A percentile compares a stretch with the other conserved stretches of the same genome.
phyloP scores from a whole-genome alignment of 1,140 invertebrate species.

The Lepidostoma basale region DNA sequence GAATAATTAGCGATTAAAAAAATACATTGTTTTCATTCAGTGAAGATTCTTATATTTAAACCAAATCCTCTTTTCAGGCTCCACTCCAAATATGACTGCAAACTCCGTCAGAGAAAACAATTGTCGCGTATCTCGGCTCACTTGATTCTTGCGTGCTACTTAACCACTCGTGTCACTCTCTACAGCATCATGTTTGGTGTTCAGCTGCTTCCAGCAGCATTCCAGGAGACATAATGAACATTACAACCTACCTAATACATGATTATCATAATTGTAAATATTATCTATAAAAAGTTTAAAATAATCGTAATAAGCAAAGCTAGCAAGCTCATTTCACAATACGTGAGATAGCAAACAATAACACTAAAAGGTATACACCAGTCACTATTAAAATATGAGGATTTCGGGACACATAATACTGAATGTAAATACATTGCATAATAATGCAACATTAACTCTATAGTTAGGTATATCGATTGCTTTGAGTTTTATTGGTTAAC shows the following conservation, averaged over 20 bases:
- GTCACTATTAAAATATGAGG: constrained; percentile 2
- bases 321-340: constrained; percentile 3
- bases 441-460: constrained; percentile 6
- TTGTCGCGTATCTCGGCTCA: not conserved
- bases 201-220: not conserved
- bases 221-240: constrained; percentile 6
- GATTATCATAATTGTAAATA: constrained; percentile 16
- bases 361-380: not conserved
- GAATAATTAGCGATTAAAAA: too few relatives aligned
- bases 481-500: constrained; percentile 12
- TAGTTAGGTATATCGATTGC: constrained; percentile 11
- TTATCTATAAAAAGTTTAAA: constrained; percentile 6
- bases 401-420: constrained; percentile 16
- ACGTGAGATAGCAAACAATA: not conserved
- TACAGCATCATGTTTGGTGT: too few relatives aligned
- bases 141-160: too few relatives aligned
- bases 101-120: not conserved
- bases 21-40: not conserved
- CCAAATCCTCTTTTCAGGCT: constrained; percentile 14
- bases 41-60: not conserved
- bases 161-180: too few relatives aligned
- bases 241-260: constrained; percentile 1
- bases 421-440: constrained; percentile 16
- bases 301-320: constrained; percentile 23
- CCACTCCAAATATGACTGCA: constrained; percentile 7